These are phyloP conservation scores for Chouioia cunea DNA, from an alignment of 2,888 invertebrate genomes.

Conservation along the genomic window DNA sequence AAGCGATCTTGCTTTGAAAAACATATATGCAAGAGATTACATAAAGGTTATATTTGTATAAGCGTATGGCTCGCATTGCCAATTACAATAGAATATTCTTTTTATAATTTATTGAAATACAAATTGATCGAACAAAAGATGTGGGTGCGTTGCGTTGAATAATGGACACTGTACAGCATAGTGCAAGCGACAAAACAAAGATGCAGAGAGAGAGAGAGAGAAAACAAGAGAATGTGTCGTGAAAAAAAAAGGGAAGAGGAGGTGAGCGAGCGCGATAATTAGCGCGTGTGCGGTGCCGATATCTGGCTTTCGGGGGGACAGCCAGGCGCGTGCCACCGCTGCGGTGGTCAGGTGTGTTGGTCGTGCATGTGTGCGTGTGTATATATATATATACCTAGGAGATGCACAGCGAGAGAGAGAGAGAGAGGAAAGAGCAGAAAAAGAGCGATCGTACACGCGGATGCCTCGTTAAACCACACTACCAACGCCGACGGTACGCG, in stretches of 20 bases:
- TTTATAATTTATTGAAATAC: slow-evolving; percentile 39
- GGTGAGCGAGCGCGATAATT: slow-evolving; percentile 45
- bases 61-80: slow-evolving; percentile 7
- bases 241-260: background rate
- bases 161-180: background rate
- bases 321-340: slow-evolving; percentile 24
- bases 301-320: slow-evolving; percentile 7
- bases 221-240: slow-evolving; percentile 22
- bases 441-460: slow-evolving; percentile 48
- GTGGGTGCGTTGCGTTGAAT: background rate
- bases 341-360: slow-evolving; percentile 46
- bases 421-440: slow-evolving; percentile 6
- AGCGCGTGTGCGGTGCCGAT: slow-evolving; percentile 42
- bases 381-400: background rate
- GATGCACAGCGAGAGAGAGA: slow-evolving; percentile 21
- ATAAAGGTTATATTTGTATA: slow-evolving; percentile 37
- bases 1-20: slow-evolving; percentile 25
- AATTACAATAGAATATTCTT: slow-evolving; percentile 12
- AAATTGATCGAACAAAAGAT: slow-evolving; percentile 31
- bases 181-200: background rate
- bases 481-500: slow-evolving; percentile 57
- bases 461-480: slow-evolving; percentile 67
- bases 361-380: slow-evolving; percentile 17
- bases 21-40: slow-evolving; percentile 33
- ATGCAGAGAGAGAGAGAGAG: slow-evolving; percentile 7